Conservation (phyloP, 2,113 vertebrate species). For the Steatornis caripensis region DNA sequence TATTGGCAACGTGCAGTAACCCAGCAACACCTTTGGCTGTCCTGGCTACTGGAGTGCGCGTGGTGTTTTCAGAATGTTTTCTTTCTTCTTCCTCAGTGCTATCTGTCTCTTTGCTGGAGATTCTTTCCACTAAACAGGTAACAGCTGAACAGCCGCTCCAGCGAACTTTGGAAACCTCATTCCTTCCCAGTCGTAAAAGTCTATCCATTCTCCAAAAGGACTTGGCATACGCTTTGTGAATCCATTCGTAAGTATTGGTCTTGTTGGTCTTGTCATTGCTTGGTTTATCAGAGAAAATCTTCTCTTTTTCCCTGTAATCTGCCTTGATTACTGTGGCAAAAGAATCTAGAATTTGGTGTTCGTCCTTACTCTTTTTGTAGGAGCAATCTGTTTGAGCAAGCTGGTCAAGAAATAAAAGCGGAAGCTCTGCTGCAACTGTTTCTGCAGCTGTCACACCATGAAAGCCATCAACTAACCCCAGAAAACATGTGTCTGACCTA, state of each 20-base stretch:
- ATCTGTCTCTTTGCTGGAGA: neutral
- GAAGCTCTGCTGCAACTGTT: conserved; percentile 58
- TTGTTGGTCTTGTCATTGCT: neutral
- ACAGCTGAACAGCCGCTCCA: conserved; percentile 70
- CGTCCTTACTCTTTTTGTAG: conserved; percentile 39
- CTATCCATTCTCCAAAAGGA: conserved; percentile 73
- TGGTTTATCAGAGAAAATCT: neutral
- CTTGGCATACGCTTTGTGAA: conserved; percentile 63
- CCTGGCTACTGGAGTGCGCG: neutral
- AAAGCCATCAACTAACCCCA: conserved; percentile 66
- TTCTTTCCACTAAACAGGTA: conserved; percentile 62
- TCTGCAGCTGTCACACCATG: conserved; percentile 39
- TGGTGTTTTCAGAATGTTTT: neutral
- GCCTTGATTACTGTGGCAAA: conserved; percentile 57
- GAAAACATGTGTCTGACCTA: conserved; percentile 62
- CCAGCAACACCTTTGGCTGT: neutral
- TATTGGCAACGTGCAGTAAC: conserved; percentile 63
- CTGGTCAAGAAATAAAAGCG: conserved; percentile 67
- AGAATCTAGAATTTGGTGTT: conserved; percentile 39
- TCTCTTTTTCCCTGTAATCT: conserved; percentile 45
- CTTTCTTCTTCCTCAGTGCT: neutral
- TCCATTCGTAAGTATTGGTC: neutral
- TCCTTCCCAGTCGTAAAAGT: conserved; percentile 64
- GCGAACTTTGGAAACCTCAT: conserved; percentile 58
- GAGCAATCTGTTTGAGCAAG: conserved; percentile 48